Evolutionary conservation across 2,113 vertebrate species (phyloP), one percentile per base, ranked within the genome.

Genomic region (Nothocercus julius): DNA sequence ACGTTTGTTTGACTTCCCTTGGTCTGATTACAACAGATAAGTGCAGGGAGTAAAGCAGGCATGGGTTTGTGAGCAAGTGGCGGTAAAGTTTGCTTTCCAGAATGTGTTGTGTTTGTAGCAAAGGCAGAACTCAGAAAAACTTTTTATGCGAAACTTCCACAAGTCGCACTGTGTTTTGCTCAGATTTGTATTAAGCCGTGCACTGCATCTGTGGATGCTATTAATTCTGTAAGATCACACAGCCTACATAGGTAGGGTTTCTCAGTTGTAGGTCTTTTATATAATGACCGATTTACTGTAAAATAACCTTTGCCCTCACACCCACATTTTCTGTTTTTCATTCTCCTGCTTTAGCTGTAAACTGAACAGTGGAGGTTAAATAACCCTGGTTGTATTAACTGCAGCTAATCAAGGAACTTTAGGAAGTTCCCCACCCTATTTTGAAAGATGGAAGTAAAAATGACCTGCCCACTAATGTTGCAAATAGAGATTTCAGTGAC

Each of bases 1-100:
- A 58, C 73, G 42, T 96, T 95, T 98, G 89, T 98, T 98, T 98
- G 95, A 87, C 72, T 82, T 40, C 91, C 85, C 89, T 69, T 91
- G 82, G 51, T 91, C 97, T 94, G 95, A 96, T 93, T 95, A 91
- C 79, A 69, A 51, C 92, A 70, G 97, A 92, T 97, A 97, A 95
- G 36, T 90, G 53, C 88, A 77, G 51, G 36, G 83, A 87, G 88
- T 95, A 95, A 94, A 90, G 58, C 16, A 93, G 89, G 49, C 28
- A 11, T 2, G 13, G 51, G 47, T 90, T 72, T 32, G 58, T 67
- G 94, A 95, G 88, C 40, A 53, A 44, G 42, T 64, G 28, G 38
- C 32, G 77, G 42, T 82, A 92, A 93, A 94, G 38, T 91, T 94
- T 84, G 20, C 68, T 88, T 94, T 85, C 66, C 24, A 19, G 14